Conservation (phyloP, 2,113 vertebrate genomes). For the Amblyopsis rosae region DNA sequence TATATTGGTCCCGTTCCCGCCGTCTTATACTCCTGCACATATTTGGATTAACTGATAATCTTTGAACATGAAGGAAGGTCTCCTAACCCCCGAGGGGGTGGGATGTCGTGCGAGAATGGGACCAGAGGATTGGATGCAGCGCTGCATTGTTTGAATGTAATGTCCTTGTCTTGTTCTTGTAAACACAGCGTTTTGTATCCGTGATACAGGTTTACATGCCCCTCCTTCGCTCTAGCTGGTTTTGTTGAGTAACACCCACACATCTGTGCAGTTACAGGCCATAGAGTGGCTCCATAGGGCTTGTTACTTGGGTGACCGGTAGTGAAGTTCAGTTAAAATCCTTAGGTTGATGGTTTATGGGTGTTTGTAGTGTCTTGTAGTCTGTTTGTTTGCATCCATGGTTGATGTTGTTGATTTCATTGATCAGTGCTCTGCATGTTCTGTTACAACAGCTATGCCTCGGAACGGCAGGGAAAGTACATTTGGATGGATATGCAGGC, state of each 20-base stretch:
- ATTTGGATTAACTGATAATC: conserved; percentile 86
- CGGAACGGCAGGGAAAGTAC: background rate
- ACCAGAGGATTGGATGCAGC: conserved; percentile 66
- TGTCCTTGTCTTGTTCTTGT: conserved; percentile 78
- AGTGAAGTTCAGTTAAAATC: conserved; percentile 4
- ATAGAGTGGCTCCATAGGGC: background rate
- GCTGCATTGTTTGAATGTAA: conserved; percentile 75
- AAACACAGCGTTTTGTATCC: conserved; percentile 73
- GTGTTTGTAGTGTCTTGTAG: conserved; percentile 21
- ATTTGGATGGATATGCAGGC: background rate
- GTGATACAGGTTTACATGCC: conserved; percentile 55
- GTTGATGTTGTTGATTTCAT: conserved; percentile 30
- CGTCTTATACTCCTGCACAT: conserved; percentile 78
- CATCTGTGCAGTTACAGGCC: conserved; percentile 47
- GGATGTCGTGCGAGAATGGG: conserved; percentile 64
- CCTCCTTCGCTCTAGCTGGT: conserved; percentile 52
- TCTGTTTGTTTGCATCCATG: conserved; percentile 23
- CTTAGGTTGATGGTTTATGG: conserved; percentile 19
- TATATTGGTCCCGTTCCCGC: conserved; percentile 68
- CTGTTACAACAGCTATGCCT: conserved; percentile 3
- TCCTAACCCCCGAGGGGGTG: conserved; percentile 72
- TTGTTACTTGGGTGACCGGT: conserved; percentile 4
- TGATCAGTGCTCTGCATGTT: conserved; percentile 20
- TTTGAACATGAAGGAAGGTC: conserved; percentile 83
- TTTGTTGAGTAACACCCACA: conserved; percentile 54